Base-by-base conservation (phyloP, 2,113 vertebrate species). In the Saccopteryx bilineata region DNA sequence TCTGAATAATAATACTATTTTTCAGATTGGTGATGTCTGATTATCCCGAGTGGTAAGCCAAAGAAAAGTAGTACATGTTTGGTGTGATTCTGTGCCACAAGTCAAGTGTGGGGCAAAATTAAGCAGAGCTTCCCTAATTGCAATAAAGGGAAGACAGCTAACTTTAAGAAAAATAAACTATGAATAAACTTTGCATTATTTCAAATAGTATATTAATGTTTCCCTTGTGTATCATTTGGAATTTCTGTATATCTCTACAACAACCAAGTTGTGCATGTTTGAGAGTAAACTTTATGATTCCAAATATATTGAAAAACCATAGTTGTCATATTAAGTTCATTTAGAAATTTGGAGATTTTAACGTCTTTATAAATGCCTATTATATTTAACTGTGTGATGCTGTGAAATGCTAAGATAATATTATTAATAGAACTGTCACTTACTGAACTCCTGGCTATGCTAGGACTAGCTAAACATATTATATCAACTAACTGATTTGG, bases 61-160 rank as follows among this genome's bases (percentile, higher is more conserved):
- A 98, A 99, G 88, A 75, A 95, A 21, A 8, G 96, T 2, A 96
- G 54, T 0, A 96, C 99, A 28, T 99, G 99, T 79, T 91, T 90
- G 31, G 96, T 87, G 94, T 24, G 99, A 98, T 54, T 98, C 98
- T 66, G 99, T 99, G 84, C 99, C 99, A 4, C 99, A 99, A 95
- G 99, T 99, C 94, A 99, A 99, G 86, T 99, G 99, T 2, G 79
- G 99, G 4, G 97, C 98, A 65, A 99, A 98, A 90, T 97, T 99
- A 79, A 99, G 98, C 90, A 98, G 54, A 0, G 76, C 98, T 75
- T 96, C 99, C 50, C 98, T 95, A 99, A 98, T 92, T 99, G 98
- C 99, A 86, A 98, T 0, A 98, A 98, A 18, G 98, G 99, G 92
- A 99, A 99, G 95, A 98, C 99, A 98, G 90, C 39, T 79, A 99